Evolutionary conservation across 1,140 invertebrate genomes (phyloP).

Genomic region (Drosophila hydei): DNA sequence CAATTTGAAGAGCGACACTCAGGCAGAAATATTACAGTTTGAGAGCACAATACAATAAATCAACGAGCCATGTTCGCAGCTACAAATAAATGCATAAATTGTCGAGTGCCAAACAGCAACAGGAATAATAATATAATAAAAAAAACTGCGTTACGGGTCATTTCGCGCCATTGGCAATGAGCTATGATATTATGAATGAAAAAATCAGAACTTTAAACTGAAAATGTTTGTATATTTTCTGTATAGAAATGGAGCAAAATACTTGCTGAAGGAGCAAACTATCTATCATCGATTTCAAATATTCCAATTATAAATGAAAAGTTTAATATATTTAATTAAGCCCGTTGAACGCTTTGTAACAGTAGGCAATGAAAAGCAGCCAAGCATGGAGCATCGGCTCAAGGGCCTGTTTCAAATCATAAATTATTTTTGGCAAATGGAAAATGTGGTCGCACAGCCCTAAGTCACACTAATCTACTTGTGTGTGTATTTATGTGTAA

Average conservation of each 20-base stretch:
- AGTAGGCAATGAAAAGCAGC: neutral
- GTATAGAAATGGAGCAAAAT: too few relatives aligned
- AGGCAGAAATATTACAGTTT: conserved; percentile 64
- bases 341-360: neutral
- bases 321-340: too few relatives aligned
- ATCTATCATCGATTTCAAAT: too few relatives aligned
- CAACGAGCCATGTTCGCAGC: conserved; percentile 52
- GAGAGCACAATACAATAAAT: conserved; percentile 74
- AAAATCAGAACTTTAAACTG: conserved; percentile 27
- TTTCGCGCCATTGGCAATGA: conserved; percentile 67
- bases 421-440: conserved; percentile 31
- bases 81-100: conserved; percentile 80
- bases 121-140: conserved; percentile 5
- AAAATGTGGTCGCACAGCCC: neutral
- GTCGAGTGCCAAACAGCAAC: conserved; percentile 59
- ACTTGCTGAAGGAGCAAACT: too few relatives aligned
- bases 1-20: conserved; percentile 48
- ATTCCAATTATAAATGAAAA: too few relatives aligned
- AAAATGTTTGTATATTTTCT: too few relatives aligned
- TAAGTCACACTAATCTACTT: neutral
- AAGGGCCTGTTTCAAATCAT: conserved; percentile 31
- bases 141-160: conserved; percentile 53
- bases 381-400: neutral
- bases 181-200: conserved; percentile 73
- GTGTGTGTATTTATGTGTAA: neutral